Conservation (phyloP, 2,797 vertebrate genomes). For the Coendou prehensilis region DNA sequence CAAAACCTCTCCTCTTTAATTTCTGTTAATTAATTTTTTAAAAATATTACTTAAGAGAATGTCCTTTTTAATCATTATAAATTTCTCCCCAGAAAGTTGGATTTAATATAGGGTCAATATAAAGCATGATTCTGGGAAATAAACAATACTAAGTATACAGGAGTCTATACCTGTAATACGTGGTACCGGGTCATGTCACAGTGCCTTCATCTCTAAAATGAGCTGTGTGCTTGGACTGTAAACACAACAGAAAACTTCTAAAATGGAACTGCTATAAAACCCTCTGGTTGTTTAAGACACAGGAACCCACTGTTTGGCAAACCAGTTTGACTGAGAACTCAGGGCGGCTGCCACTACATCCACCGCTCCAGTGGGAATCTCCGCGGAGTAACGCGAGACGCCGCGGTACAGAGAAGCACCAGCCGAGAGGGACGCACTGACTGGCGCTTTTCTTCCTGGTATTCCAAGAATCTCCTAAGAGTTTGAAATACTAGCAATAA, state of each 20-base stretch:
- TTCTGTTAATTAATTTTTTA: slow-evolving; percentile 36
- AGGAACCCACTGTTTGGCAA: background rate
- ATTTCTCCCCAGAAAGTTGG: background rate
- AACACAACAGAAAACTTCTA: slow-evolving; percentile 30
- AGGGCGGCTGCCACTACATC: too few relatives aligned
- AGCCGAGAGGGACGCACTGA: too few relatives aligned
- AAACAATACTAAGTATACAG: slow-evolving; percentile 2
- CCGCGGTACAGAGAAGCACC: too few relatives aligned
- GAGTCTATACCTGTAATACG: background rate
- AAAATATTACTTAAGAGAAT: background rate
- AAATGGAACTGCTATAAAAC: slow-evolving; percentile 10
- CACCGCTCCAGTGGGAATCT: too few relatives aligned
- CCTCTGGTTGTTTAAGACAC: background rate
- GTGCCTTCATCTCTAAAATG: slow-evolving; percentile 1
- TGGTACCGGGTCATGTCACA: background rate
- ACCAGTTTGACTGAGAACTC: background rate
- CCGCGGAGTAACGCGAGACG: too few relatives aligned
- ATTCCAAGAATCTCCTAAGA: too few relatives aligned
- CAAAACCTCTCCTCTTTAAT: background rate
- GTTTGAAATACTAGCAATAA: too few relatives aligned
- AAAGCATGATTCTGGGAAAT: background rate
- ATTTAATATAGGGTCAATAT: slow-evolving; percentile 6
- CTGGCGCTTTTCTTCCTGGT: too few relatives aligned
- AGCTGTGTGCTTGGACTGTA: slow-evolving; percentile 24
- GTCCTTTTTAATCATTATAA: background rate